phyloP scores from a whole-genome alignment of 1,140 invertebrate genomes.

The Drosophila guanche region DNA sequence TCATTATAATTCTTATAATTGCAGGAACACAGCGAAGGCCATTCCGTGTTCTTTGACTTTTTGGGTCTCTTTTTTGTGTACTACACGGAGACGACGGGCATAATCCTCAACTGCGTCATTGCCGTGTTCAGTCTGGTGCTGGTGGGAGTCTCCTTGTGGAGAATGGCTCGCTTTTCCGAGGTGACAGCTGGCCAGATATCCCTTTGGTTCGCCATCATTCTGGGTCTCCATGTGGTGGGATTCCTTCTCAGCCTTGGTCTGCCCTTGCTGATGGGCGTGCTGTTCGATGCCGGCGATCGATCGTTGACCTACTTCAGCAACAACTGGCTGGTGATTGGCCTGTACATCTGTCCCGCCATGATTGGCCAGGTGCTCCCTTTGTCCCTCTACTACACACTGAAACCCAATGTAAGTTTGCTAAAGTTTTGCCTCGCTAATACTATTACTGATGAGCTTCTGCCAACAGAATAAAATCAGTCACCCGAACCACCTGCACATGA shows the following conservation, averaged over 20 bases:
- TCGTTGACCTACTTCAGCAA: slow-evolving; percentile 89
- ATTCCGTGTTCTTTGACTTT: slow-evolving; percentile 91
- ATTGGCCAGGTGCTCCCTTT: slow-evolving; percentile 73
- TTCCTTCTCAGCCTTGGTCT: slow-evolving; percentile 84
- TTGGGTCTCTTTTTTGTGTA: slow-evolving; percentile 88
- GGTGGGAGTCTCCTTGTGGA: slow-evolving; percentile 77
- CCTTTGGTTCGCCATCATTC: slow-evolving; percentile 60
- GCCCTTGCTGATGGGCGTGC: slow-evolving; percentile 84
- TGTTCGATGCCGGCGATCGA: slow-evolving; percentile 82
- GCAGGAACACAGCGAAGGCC: slow-evolving; percentile 84
- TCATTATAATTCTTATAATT: slow-evolving; percentile 14
- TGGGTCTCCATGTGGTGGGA: slow-evolving; percentile 65
- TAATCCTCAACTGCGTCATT: slow-evolving; percentile 85
- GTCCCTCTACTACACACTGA: slow-evolving; percentile 83
- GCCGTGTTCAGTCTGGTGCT: slow-evolving; percentile 84
- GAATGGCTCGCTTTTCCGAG: slow-evolving; percentile 53
- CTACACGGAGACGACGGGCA: slow-evolving; percentile 86
- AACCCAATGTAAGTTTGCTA: slow-evolving; percentile 64
- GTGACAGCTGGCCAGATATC: slow-evolving; percentile 37
- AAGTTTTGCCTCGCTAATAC: too few relatives aligned
- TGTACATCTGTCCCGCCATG: slow-evolving; percentile 85
- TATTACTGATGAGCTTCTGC: too few relatives aligned
- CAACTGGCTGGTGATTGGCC: slow-evolving; percentile 86
- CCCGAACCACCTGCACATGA: slow-evolving; percentile 67
- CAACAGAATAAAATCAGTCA: slow-evolving; percentile 61